phyloP scores from a whole-genome alignment of 2,888 invertebrate genomes.

The Nemurella pictetii region DNA sequence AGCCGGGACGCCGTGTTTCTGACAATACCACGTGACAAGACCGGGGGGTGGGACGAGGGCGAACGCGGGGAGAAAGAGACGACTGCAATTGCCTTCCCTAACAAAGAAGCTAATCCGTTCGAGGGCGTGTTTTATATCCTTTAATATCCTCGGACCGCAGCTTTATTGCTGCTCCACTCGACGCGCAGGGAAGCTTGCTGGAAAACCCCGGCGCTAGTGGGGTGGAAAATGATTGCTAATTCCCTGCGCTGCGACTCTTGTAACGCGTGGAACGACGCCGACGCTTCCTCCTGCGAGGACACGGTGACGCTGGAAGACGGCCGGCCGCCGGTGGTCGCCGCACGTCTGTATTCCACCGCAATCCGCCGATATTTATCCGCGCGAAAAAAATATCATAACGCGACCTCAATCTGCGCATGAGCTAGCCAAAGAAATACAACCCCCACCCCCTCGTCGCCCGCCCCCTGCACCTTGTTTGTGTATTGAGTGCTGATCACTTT shows the following conservation, averaged over 20 bases:
- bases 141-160: background rate
- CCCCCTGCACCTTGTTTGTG: background rate
- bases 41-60: background rate
- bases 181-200: background rate
- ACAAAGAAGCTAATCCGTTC: background rate
- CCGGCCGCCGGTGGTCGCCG: background rate
- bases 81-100: background rate
- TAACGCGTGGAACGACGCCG: no score
- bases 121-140: background rate
- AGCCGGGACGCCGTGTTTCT: background rate
- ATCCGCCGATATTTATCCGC: background rate
- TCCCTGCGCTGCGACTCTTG: no score
- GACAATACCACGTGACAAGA: background rate
- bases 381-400: background rate
- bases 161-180: background rate
- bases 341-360: background rate
- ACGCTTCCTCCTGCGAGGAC: no score
- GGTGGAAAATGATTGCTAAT: no score
- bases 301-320: no score
- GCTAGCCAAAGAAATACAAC: background rate
- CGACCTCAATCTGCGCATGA: background rate
- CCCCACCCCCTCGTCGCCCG: background rate
- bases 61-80: no score
- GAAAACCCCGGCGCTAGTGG: background rate
- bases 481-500: slow-evolving; percentile 7